phyloP scores from a whole-genome alignment of 2,888 invertebrate genomes.

The Tineola bisselliella region DNA sequence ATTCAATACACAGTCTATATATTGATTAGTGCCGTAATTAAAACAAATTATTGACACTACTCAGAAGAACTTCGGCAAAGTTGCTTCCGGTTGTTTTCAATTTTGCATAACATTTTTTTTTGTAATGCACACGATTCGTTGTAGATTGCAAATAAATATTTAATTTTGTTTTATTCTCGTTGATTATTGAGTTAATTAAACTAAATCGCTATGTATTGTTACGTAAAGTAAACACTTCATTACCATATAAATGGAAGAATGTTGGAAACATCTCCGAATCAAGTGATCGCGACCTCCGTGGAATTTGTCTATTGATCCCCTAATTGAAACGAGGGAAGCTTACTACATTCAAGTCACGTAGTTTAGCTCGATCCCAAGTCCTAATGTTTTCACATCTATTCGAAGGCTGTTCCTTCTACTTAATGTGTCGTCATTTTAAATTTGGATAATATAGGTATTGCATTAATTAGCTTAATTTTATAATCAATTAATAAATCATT shows the following conservation, averaged over 20 bases:
- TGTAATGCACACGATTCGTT: too few relatives aligned
- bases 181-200: background rate
- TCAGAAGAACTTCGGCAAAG: too few relatives aligned
- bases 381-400: background rate
- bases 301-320: constrained; percentile 45
- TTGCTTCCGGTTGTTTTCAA: too few relatives aligned
- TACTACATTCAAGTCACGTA: constrained; percentile 48
- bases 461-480: too few relatives aligned
- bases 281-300: constrained; percentile 19
- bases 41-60: background rate
- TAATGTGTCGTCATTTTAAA: background rate
- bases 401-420: background rate
- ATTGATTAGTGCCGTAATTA: background rate
- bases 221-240: background rate
- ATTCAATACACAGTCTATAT: background rate
- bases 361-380: constrained; percentile 28
- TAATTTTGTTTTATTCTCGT: too few relatives aligned
- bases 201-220: background rate
- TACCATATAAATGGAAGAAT: background rate
- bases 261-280: background rate
- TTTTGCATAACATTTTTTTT: too few relatives aligned
- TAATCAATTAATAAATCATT: too few relatives aligned
- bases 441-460: background rate
- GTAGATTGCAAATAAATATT: too few relatives aligned
- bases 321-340: constrained; percentile 39